Evolutionary conservation across 2,113 vertebrate genomes (phyloP).

Genomic region (Puntigrus tetrazona): DNA sequence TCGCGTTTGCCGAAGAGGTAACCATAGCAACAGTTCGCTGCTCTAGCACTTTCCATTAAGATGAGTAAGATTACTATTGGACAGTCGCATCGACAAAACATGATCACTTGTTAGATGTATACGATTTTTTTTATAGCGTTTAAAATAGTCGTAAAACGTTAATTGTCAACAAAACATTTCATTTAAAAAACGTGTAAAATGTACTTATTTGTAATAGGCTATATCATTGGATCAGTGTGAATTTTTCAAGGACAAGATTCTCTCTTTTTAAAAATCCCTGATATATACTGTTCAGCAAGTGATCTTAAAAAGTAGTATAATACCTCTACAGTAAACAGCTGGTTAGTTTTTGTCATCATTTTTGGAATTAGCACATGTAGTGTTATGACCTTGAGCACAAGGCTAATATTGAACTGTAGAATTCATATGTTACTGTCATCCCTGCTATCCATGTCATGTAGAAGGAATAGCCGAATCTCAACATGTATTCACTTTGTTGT

Average conservation of each 20-base stretch:
- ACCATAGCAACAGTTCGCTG: slow-evolving; percentile 6
- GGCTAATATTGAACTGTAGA: neutral
- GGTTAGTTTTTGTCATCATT: neutral
- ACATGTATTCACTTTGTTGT: neutral
- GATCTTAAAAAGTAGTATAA: neutral
- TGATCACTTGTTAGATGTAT: neutral
- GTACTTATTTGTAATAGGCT: neutral
- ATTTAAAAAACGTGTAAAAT: neutral
- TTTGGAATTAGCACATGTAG: neutral
- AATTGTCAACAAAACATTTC: neutral
- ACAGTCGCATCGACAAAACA: neutral
- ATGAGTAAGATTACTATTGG: neutral
- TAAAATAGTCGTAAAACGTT: neutral
- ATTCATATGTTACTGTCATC: neutral
- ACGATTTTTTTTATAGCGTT: neutral
- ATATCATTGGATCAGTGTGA: neutral
- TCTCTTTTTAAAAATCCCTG: neutral
- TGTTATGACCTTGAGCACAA: slow-evolving; percentile 9
- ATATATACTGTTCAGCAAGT: neutral
- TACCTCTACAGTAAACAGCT: neutral
- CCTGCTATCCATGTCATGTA: neutral
- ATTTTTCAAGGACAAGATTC: neutral
- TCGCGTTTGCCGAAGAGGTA: neutral
- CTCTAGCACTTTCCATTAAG: neutral
- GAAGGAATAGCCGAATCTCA: neutral